A percentile compares a stretch with the other conserved stretches of the same genome.
Conservation (phyloP, 1,140 invertebrate species). For the Anadara kagoshimensis region DNA sequence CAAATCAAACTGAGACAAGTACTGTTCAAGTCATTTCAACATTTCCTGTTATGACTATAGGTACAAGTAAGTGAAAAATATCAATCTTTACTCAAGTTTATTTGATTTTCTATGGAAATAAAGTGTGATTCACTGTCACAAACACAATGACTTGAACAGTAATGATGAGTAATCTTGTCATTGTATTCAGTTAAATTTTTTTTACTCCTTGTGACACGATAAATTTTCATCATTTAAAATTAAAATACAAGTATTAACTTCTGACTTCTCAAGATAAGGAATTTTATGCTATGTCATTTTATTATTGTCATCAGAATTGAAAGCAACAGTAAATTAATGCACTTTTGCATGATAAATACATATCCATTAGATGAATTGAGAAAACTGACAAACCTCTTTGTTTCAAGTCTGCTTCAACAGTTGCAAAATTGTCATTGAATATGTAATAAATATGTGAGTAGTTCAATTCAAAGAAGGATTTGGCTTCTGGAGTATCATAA, state of each 20-base stretch:
- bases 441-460: constrained; percentile 97
- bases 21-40: too few species aligned
- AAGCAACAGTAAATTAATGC: not conserved
- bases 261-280: not conserved
- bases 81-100: too few species aligned
- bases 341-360: too few species aligned
- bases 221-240: not conserved
- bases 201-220: not conserved
- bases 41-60: too few species aligned
- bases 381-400: constrained; percentile 84
- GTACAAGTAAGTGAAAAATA: too few species aligned
- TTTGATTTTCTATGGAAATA: too few species aligned
- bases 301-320: not conserved
- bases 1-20: not conserved
- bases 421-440: constrained; percentile 94
- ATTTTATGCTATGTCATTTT: not conserved
- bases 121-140: too few species aligned
- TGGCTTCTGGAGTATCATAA: constrained; percentile 88
- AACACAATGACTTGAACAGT: too few species aligned
- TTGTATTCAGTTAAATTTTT: not conserved
- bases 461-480: constrained; percentile 93
- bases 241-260: too few species aligned
- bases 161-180: too few species aligned
- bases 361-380: too few species aligned
- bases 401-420: constrained; percentile 90